Evolutionary conservation across 1,140 invertebrate species (phyloP), one percentile per base, ranked within the genome.

Genomic region (Euwallacea fornicatus): DNA sequence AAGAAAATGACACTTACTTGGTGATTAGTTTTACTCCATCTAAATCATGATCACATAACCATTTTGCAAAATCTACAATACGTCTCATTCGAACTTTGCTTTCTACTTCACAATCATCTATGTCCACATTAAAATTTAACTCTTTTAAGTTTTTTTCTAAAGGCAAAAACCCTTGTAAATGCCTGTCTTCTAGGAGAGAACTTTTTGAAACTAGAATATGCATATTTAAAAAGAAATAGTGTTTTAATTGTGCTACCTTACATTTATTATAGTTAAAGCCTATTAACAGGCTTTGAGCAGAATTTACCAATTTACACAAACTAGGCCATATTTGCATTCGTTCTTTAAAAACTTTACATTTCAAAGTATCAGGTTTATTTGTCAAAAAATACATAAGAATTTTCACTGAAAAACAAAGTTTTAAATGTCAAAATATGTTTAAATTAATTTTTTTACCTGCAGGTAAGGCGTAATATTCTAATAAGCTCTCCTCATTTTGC

Each of bases 161-260:
- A 0, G 91, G 92, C 71, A 91, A 80, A 81, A 94, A 95, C 16
- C 92, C 91, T 78, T 92, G 87, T 15, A 94, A 81, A 78, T 93
- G 90, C 78, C 86, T 87, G 80, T 95, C 92, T 83, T 94, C 92
- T 41, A 90, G 88, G 60, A 95, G 82, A 42, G 92, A 90, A 54
- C 89, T 82, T 71, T 85, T 84, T 54, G 78, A 82, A 84, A 89
- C 91, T 93, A 77, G 64, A 83, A 84, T 76, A 82, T 47, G 42
- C 7, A 64, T 50, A 73, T 74, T 55, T 69, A 69, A 42, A 74
- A 53, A 73, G 42, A 63, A 15, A 64, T 46, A 50, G 46, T 43
- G n/a, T 9, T 54, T 65, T 54, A 65, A 65, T 9, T 21, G 6
- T 8, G n/a, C 16, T 3, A n/a, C 81, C 80, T 80, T 83, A 85